Percentiles rank a stretch among this genome's conserved stretches.
Evolutionary conservation across 2,888 invertebrate genomes (phyloP).

Genomic region (Drosophila seclusa): DNA sequence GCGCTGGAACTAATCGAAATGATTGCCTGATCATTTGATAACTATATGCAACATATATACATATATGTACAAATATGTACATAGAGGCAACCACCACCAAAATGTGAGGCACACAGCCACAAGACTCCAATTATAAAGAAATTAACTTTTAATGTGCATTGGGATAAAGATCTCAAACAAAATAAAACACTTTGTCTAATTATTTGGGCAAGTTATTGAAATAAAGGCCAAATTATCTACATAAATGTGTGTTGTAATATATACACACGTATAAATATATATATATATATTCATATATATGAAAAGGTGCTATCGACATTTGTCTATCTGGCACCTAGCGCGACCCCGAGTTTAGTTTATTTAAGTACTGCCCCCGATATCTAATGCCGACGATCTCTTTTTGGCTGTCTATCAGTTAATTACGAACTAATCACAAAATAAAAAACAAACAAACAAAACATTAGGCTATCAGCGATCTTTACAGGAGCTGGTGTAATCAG

Average conservation of each 20-base stretch:
- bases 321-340: slow-evolving; percentile 72
- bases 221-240: slow-evolving; percentile 15
- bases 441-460: slow-evolving; percentile 61
- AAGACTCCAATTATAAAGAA: slow-evolving; percentile 73
- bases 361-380: slow-evolving; percentile 30
- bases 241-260: background rate
- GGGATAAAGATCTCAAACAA: slow-evolving; percentile 68
- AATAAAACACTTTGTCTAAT: slow-evolving; percentile 59
- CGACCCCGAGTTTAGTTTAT: slow-evolving; percentile 32
- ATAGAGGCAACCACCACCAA: slow-evolving; percentile 18
- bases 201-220: slow-evolving; percentile 61
- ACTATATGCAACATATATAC: slow-evolving; percentile 26
- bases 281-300: background rate
- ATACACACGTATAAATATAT: background rate
- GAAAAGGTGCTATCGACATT: slow-evolving; percentile 68
- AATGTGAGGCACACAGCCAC: slow-evolving; percentile 5
- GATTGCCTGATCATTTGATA: slow-evolving; percentile 49
- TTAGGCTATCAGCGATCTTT: slow-evolving; percentile 74
- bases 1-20: slow-evolving; percentile 54
- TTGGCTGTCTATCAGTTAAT: slow-evolving; percentile 53
- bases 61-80: background rate
- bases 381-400: slow-evolving; percentile 45
- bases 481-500: slow-evolving; percentile 43
- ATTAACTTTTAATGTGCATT: slow-evolving; percentile 77
- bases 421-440: slow-evolving; percentile 70